phyloP scores from a whole-genome alignment of 2,797 vertebrate genomes.

The Nyctalus aviator region DNA sequence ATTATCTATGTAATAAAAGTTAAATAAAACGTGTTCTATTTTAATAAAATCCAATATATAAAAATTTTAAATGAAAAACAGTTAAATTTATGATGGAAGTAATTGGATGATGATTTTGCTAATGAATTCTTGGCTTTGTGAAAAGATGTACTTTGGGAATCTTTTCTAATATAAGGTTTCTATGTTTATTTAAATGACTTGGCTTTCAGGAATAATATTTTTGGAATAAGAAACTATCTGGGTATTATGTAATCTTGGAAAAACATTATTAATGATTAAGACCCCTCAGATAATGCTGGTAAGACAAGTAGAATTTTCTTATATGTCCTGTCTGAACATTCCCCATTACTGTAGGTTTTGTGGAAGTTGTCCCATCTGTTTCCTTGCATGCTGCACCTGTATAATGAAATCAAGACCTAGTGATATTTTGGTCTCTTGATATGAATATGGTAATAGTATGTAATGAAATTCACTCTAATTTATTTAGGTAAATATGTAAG shows the following conservation, averaged over 20 bases:
- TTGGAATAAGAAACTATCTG: not conserved
- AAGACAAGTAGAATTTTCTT: not conserved
- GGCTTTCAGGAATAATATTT: constrained; percentile 15
- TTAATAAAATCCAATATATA: constrained; percentile 1
- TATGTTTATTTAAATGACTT: not conserved
- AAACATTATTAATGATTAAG: not conserved
- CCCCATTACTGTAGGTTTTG: not conserved
- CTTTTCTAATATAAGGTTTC: not conserved
- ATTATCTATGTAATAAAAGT: not conserved
- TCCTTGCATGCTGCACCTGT: not conserved
- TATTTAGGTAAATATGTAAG: not conserved
- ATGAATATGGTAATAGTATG: not conserved
- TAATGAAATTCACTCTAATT: constrained; percentile 44
- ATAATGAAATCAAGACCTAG: not conserved
- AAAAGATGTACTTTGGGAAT: not conserved
- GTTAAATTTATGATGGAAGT: not conserved
- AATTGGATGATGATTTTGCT: constrained; percentile 10
- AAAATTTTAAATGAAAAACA: constrained; percentile 16
- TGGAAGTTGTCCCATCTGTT: not conserved
- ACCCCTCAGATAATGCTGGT: not conserved
- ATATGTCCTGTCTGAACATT: not conserved
- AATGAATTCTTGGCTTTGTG: not conserved
- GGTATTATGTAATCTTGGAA: not conserved
- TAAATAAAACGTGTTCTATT: constrained; percentile 3
- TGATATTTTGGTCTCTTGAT: constrained; percentile 10